These are phyloP conservation scores for Camponotus fellah DNA, from an alignment of 2,888 invertebrate species.

Conservation along the genomic window DNA sequence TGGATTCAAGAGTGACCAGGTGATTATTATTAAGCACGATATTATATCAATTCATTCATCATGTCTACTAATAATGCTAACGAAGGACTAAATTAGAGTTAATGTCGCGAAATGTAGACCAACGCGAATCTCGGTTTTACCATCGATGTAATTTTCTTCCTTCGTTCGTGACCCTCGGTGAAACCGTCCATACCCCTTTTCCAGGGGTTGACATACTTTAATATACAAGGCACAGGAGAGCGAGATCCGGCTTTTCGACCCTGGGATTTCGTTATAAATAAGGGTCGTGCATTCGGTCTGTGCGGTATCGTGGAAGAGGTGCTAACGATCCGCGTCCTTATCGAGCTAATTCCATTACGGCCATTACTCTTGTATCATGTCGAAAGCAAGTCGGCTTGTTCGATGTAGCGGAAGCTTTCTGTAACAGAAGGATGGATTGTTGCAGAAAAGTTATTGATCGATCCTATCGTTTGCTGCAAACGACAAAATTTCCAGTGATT, in stretches of 20 bases:
- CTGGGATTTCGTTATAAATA: slow-evolving; percentile 67
- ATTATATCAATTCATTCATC: slow-evolving; percentile 39
- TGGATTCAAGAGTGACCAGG: background rate
- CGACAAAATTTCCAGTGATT: background rate
- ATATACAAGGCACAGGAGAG: slow-evolving; percentile 82
- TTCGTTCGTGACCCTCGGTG: slow-evolving; percentile 52
- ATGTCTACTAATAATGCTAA: background rate
- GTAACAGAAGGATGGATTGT: slow-evolving; percentile 16
- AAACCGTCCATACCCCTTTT: slow-evolving; percentile 66
- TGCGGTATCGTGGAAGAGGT: slow-evolving; percentile 62
- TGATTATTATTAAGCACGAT: slow-evolving; percentile 27
- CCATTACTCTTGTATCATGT: slow-evolving; percentile 38
- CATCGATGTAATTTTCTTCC: slow-evolving; percentile 53
- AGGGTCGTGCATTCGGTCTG: slow-evolving; percentile 43
- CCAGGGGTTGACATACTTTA: slow-evolving; percentile 78
- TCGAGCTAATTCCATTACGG: slow-evolving; percentile 25
- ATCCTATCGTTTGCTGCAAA: background rate
- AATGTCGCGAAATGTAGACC: slow-evolving; percentile 53
- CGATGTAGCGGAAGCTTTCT: slow-evolving; percentile 14
- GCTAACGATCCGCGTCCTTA: slow-evolving; percentile 67
- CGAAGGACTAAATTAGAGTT: slow-evolving; percentile 33
- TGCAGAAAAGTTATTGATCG: background rate
- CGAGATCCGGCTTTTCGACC: slow-evolving; percentile 74
- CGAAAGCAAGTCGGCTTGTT: slow-evolving; percentile 15
- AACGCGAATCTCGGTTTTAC: slow-evolving; percentile 38